phyloP scores from a whole-genome alignment of 2,797 vertebrate genomes.

The Rousettus madagascariensis region DNA sequence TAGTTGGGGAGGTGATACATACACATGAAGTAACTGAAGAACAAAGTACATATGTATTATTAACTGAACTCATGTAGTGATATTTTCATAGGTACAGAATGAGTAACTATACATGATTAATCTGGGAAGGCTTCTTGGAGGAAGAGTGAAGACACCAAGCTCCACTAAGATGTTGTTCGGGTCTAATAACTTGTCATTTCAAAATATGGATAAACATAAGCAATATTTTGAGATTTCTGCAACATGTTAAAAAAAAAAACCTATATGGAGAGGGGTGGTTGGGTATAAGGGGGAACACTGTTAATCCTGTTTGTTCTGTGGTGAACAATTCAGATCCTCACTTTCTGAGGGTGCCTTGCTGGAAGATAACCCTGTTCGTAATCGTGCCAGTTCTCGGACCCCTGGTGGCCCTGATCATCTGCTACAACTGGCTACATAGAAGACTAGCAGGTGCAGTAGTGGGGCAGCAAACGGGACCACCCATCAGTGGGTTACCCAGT shows the following conservation, averaged over 20 bases:
- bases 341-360: slow-evolving; percentile 79
- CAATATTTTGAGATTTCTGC: not conserved
- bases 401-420: slow-evolving; percentile 76
- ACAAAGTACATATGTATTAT: not conserved
- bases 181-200: not conserved
- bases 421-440: slow-evolving; percentile 79
- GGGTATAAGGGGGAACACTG: not conserved
- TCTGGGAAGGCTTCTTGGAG: not conserved
- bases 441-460: slow-evolving; percentile 71
- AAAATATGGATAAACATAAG: not conserved
- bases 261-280: not conserved
- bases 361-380: slow-evolving; percentile 75
- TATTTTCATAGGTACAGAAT: not conserved
- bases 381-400: slow-evolving; percentile 72
- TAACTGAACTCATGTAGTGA: not conserved
- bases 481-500: not conserved
- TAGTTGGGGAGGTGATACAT: not conserved
- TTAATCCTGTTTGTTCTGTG: slow-evolving; percentile 27
- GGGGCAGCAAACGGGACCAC: not conserved
- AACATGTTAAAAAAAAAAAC: not conserved
- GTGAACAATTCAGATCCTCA: slow-evolving; percentile 63
- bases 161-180: not conserved
- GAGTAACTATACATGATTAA: not conserved
- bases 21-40: not conserved
- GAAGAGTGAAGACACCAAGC: not conserved